Percentiles rank a stretch among this genome's conserved stretches.
phyloP scores from a whole-genome alignment of 2,113 vertebrate species.

The Myiopsitta monachus region DNA sequence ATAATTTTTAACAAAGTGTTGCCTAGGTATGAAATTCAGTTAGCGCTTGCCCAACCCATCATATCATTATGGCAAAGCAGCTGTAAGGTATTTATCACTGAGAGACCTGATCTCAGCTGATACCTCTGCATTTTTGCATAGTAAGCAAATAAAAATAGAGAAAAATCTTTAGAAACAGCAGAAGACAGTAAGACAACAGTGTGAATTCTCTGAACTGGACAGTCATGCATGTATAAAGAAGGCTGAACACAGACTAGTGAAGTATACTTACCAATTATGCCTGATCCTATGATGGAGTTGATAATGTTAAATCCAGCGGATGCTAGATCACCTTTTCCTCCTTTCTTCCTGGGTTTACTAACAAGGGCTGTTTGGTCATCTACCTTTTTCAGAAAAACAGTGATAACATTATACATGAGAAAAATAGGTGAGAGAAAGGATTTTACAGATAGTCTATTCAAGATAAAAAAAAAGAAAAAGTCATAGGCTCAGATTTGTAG shows the following conservation, averaged over 20 bases:
- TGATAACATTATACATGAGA: background rate
- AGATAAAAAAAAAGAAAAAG: background rate
- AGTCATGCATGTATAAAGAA: background rate
- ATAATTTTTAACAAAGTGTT: background rate
- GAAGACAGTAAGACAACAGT: background rate
- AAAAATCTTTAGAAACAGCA: background rate
- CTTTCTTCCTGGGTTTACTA: conserved; percentile 40
- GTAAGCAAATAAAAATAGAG: background rate
- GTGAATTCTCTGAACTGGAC: background rate
- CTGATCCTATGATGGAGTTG: conserved; percentile 94
- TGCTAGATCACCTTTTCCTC: conserved; percentile 69
- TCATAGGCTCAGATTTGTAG: background rate
- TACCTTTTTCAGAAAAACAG: conserved; percentile 57
- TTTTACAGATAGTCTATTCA: background rate
- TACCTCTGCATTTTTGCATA: background rate
- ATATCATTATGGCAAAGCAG: background rate
- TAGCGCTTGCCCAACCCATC: background rate
- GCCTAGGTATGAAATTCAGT: background rate
- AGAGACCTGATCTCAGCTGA: background rate
- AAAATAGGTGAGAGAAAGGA: background rate
- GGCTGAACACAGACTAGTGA: background rate
- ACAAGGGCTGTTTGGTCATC: conserved; percentile 78
- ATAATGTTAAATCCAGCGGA: conserved; percentile 91
- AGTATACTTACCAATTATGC: conserved; percentile 84
- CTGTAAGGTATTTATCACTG: background rate